These are phyloP conservation scores for Myotis davidii DNA, from an alignment of 2,113 vertebrate genomes.

Conservation along the genomic window DNA sequence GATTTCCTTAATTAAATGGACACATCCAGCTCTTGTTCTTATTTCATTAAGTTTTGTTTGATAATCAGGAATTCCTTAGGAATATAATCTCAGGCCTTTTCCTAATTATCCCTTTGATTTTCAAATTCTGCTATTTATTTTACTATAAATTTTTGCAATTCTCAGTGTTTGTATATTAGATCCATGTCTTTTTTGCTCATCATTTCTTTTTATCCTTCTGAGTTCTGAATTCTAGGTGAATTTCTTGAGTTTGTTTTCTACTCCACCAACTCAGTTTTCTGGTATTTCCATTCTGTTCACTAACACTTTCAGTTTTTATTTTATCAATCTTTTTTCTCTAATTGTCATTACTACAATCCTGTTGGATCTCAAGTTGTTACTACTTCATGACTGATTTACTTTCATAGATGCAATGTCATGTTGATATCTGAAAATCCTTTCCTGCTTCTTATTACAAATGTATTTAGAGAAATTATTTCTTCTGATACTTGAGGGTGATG, in stretches of 20 bases:
- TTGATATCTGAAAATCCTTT: neutral
- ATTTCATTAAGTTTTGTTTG: neutral
- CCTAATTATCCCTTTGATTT: neutral
- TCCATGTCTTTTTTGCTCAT: neutral
- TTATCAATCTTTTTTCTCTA: neutral
- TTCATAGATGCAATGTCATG: neutral
- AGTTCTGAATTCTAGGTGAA: neutral
- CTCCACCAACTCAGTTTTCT: neutral
- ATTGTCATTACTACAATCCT: neutral
- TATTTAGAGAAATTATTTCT: neutral
- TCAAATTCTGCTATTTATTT: neutral
- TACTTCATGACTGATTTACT: neutral
- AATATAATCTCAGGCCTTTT: neutral
- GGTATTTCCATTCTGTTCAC: neutral
- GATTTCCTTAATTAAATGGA: neutral
- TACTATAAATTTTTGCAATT: neutral
- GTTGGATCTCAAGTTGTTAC: neutral
- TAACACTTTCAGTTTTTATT: neutral
- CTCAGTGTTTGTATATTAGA: neutral
- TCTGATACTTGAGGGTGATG: neutral
- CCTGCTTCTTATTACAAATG: neutral
- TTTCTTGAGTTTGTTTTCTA: conserved; percentile 36
- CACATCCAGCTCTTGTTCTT: neutral
- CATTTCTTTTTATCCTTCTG: neutral
- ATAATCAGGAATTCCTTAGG: neutral